These are phyloP conservation scores for Esperia sulphurella DNA, from an alignment of 2,888 invertebrate species.

Conservation along the genomic window DNA sequence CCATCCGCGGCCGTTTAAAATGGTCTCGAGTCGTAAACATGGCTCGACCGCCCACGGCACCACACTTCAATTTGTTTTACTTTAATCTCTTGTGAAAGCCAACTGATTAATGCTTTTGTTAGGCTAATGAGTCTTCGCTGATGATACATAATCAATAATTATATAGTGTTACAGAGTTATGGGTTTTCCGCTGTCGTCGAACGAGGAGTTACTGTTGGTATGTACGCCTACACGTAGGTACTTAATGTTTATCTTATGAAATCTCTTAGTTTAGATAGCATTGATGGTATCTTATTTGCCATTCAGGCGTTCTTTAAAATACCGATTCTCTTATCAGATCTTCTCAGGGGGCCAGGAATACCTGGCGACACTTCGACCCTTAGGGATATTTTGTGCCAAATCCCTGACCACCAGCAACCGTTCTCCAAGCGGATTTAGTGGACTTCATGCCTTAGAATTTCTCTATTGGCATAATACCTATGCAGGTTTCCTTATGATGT, in stretches of 20 bases:
- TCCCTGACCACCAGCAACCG: no score
- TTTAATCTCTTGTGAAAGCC: slow-evolving; percentile 61
- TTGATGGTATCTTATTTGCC: no score
- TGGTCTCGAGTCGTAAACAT: slow-evolving; percentile 41
- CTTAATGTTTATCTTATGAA: slow-evolving; percentile 24
- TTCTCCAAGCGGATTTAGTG: no score
- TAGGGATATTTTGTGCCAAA: no score
- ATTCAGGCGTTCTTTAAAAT: no score
- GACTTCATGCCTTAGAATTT: no score
- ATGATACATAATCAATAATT: slow-evolving; percentile 59
- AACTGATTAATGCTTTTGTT: slow-evolving; percentile 64
- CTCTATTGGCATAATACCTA: no score
- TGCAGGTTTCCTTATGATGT: no score
- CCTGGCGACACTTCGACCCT: no score
- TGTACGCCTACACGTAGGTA: slow-evolving; percentile 35
- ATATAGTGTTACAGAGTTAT: slow-evolving; percentile 29
- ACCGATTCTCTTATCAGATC: no score
- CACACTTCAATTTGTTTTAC: slow-evolving; percentile 64
- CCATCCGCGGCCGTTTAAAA: slow-evolving; percentile 13
- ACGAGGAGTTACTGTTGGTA: slow-evolving; percentile 15
- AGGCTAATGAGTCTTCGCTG: slow-evolving; percentile 59
- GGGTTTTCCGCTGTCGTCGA: slow-evolving; percentile 17
- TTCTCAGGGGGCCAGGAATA: no score
- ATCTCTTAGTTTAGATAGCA: neutral
- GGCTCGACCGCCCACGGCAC: slow-evolving; percentile 48